Evolutionary conservation across 2,888 invertebrate species (phyloP), one percentile per base, ranked within the genome.

Genomic region (Polylopha cassiicola): DNA sequence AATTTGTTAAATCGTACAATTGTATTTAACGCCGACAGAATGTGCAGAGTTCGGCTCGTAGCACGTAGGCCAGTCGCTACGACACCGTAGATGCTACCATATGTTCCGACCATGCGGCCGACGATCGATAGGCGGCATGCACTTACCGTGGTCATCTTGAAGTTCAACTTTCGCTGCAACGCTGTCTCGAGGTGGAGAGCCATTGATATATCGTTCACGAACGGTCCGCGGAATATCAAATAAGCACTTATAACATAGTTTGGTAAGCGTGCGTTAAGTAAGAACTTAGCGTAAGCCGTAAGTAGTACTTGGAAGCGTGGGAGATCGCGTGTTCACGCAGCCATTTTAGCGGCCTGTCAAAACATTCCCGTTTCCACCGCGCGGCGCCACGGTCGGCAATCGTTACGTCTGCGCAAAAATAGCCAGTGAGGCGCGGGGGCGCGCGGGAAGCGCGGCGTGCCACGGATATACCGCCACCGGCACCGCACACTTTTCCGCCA

Each of bases 141-240:
- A 85, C 85, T 84, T 68, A 85, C 85, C 85, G 82, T 79, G 70
- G 75, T 82, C 80, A 85, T 78, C 75, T 84, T 84, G 82, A 82
- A 85, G 75, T 81, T 84, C 53, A 85, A 69, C 77, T 84, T 84
- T 53, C 85, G 79, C 73, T 85, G 85, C 80, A 82, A 68, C 69
- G 82, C 74, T 44, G 85, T 85, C 72, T 84, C 85, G 65, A 85
- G 71, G 52, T 85, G 85, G 39, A 85, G 75, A 61, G 85, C 84
- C 85, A 85, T 82, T 61, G 51, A 46, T 46, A 58, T 54, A 45
- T 54, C 43, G 55, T 46, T 45, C 58, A 64, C 61, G 61, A 58
- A 60, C 57, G 46, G 61, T 53, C 51, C 56, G 56, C 59, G 59
- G 47, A 53, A 51, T 50, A 58, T 56, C 61, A 61, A 57, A 52